Conservation (phyloP, 1,140 invertebrate genomes). For the Papilio xuthus region DNA sequence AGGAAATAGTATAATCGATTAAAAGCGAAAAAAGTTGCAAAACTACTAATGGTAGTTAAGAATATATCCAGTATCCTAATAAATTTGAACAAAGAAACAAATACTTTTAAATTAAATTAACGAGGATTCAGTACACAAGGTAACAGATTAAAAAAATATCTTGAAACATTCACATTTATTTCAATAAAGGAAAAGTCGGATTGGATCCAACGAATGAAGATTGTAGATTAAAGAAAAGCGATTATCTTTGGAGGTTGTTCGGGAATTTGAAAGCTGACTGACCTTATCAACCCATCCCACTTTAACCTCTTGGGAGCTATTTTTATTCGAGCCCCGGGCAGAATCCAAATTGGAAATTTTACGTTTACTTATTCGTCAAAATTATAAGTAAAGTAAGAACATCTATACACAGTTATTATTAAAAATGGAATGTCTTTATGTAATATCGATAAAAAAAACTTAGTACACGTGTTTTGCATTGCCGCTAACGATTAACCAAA, state of each 20-base stretch:
- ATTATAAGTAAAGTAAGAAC: no score
- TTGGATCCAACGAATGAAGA: constrained; percentile 6
- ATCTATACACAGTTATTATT: no score
- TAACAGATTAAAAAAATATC: background rate
- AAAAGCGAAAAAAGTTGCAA: no score
- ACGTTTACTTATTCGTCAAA: background rate
- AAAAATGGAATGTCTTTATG: no score
- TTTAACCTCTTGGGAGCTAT: background rate
- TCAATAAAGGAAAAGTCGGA: constrained; percentile 7
- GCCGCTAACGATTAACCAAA: no score
- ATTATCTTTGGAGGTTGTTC: constrained; percentile 21
- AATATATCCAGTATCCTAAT: no score
- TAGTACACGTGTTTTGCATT: no score
- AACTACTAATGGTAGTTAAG: no score
- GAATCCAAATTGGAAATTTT: constrained; percentile 17
- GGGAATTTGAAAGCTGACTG: background rate
- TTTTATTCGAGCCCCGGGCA: constrained; percentile 22
- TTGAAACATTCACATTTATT: background rate
- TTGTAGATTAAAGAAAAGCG: constrained; percentile 26
- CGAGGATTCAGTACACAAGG: background rate
- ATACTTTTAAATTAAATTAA: background rate
- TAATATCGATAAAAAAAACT: no score
- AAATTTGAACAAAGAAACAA: background rate
- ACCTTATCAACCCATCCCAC: constrained; percentile 3
- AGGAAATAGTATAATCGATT: no score